Percentiles rank a stretch among this genome's conserved stretches.
These are phyloP conservation scores for Nyctibius bracteatus DNA, from an alignment of 2,113 vertebrate genomes.

Conservation along the genomic window DNA sequence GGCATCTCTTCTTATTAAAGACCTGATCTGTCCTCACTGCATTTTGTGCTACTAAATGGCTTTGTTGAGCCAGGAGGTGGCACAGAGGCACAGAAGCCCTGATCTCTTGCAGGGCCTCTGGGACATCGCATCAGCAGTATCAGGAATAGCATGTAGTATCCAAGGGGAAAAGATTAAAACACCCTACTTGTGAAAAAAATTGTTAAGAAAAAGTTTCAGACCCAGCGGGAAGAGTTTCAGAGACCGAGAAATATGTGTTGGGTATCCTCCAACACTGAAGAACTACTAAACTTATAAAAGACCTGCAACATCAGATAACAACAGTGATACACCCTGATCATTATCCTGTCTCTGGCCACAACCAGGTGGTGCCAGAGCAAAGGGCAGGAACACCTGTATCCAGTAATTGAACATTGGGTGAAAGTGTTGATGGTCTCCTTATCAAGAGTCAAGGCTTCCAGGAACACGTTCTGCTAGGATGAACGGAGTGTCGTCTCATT, in stretches of 20 bases:
- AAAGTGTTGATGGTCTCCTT: background rate
- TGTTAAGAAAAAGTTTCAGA: background rate
- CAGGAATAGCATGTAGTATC: background rate
- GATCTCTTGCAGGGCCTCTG: background rate
- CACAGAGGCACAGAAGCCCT: background rate
- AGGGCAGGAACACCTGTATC: background rate
- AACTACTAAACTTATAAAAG: background rate
- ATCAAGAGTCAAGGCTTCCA: background rate
- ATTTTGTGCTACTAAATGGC: background rate
- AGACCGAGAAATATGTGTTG: background rate
- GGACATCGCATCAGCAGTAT: background rate
- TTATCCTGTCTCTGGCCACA: background rate
- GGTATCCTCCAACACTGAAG: background rate
- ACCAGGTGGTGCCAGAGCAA: background rate
- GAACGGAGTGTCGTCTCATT: background rate
- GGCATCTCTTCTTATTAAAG: background rate
- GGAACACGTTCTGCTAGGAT: background rate
- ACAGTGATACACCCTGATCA: no score
- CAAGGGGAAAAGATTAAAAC: background rate
- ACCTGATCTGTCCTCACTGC: background rate
- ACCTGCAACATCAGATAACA: background rate
- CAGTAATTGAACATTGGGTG: rapidly evolving
- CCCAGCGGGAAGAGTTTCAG: background rate
- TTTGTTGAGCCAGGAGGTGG: background rate
- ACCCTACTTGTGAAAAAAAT: background rate